These are phyloP conservation scores for Epizoanthus stellaris DNA, from an alignment of 92 coral and sea anemone genomes.

Conservation along the genomic window DNA sequence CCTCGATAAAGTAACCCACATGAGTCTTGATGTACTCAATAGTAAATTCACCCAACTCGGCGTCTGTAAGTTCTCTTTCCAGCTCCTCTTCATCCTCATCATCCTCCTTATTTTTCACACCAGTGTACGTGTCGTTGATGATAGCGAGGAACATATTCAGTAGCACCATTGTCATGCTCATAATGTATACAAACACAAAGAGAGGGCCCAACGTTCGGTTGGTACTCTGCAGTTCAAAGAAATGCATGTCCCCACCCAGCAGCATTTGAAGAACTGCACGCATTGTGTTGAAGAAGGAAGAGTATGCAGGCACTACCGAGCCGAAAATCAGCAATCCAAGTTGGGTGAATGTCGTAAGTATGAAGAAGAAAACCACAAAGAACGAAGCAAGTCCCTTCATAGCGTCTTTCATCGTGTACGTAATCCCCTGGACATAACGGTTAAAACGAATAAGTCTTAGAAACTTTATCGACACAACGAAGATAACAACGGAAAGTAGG, in stretches of 20 bases:
- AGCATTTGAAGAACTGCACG: conserved; percentile 75
- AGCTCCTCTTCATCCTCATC: conserved; percentile 47
- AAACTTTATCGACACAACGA: conserved; percentile 80
- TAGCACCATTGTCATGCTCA: conserved; percentile 77
- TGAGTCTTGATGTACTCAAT: conserved; percentile 38
- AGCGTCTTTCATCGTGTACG: conserved; percentile 67
- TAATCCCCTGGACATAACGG: conserved; percentile 68
- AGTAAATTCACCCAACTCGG: conserved; percentile 72
- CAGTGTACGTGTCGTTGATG: conserved; percentile 66
- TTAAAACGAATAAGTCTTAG: conserved; percentile 77
- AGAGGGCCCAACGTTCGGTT: conserved; percentile 68
- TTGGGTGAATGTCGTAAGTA: conserved; percentile 79
- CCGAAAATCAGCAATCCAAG: conserved; percentile 81
- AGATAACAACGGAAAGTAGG: conserved; percentile 78
- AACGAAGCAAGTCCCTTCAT: conserved; percentile 72
- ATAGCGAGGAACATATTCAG: conserved; percentile 88
- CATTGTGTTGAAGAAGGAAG: conserved; percentile 74
- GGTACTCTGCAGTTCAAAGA: conserved; percentile 59
- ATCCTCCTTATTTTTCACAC: conserved; percentile 34
- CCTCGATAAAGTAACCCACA: not conserved
- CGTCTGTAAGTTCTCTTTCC: conserved; percentile 68
- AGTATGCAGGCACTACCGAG: conserved; percentile 62
- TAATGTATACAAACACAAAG: conserved; percentile 71
- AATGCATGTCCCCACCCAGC: conserved; percentile 85
- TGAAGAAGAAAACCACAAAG: conserved; percentile 70